A percentile compares a stretch with the other conserved stretches of the same genome.
These are phyloP conservation scores for Athripsodes cinereus DNA, from an alignment of 2,888 invertebrate species.

Conservation along the genomic window DNA sequence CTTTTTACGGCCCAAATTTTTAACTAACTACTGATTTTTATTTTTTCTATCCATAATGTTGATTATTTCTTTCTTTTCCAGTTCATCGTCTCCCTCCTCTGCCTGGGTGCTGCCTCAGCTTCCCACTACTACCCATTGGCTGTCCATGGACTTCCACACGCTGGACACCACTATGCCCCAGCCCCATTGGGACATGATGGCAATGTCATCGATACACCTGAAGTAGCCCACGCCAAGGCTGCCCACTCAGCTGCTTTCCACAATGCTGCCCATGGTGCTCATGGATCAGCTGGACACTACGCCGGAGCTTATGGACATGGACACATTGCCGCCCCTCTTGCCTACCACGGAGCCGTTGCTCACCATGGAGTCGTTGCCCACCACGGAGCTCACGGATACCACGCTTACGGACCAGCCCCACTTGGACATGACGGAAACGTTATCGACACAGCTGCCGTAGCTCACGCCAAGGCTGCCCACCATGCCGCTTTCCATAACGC, in stretches of 20 bases:
- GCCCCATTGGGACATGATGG: constrained; percentile 52
- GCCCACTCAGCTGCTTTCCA: constrained; percentile 41
- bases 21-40: too few relatives aligned
- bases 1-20: too few relatives aligned
- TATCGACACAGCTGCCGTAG: constrained; percentile 18
- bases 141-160: constrained; percentile 27
- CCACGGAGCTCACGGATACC: constrained; percentile 36
- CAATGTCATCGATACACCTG: constrained; percentile 55
- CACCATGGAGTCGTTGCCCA: constrained; percentile 29
- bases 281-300: constrained; percentile 5
- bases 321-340: background rate
- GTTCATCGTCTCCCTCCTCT: constrained; percentile 17
- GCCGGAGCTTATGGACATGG: constrained; percentile 5
- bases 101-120: constrained; percentile 10
- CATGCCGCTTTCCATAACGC: constrained; percentile 29
- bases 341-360: constrained; percentile 31
- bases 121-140: constrained; percentile 1
- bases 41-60: too few relatives aligned
- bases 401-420: constrained; percentile 31
- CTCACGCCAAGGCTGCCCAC: constrained; percentile 18
- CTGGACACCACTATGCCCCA: constrained; percentile 45
- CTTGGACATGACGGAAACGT: constrained; percentile 20
- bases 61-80: constrained; percentile 10
- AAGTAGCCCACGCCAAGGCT: constrained; percentile 56
- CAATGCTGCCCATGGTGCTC: constrained; percentile 16